phyloP scores from a whole-genome alignment of 2,113 vertebrate species.

The Ceuthmochares aereus region DNA sequence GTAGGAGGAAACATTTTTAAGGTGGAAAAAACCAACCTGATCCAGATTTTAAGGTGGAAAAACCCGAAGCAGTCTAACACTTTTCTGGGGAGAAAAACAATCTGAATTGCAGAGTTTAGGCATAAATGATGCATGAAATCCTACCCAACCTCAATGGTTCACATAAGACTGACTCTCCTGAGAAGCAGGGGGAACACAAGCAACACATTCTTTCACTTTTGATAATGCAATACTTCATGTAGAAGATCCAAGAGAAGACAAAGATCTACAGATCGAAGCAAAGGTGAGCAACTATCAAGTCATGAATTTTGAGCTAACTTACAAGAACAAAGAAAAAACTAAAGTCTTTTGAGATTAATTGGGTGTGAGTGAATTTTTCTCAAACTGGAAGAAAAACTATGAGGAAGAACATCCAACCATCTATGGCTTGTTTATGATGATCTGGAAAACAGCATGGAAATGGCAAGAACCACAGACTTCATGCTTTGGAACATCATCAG shows the following conservation, averaged over 20 bases:
- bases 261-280: background rate
- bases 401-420: no score
- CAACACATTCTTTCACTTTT: background rate
- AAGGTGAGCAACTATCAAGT: background rate
- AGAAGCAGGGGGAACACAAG: background rate
- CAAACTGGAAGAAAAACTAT: background rate
- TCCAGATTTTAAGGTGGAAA: background rate
- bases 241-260: background rate
- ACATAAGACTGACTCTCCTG: background rate
- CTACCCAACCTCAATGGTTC: background rate
- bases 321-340: background rate
- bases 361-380: background rate
- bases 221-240: background rate
- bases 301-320: background rate
- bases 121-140: background rate
- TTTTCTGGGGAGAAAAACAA: background rate
- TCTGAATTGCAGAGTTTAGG: background rate
- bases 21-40: background rate
- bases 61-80: background rate
- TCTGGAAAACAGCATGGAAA: background rate
- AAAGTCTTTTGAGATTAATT: background rate
- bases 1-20: background rate
- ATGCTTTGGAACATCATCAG: background rate
- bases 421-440: no score
- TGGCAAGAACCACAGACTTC: background rate